Conservation (phyloP, 92 coral and sea anemone genomes). For the Umimayanthus chanpuru region DNA sequence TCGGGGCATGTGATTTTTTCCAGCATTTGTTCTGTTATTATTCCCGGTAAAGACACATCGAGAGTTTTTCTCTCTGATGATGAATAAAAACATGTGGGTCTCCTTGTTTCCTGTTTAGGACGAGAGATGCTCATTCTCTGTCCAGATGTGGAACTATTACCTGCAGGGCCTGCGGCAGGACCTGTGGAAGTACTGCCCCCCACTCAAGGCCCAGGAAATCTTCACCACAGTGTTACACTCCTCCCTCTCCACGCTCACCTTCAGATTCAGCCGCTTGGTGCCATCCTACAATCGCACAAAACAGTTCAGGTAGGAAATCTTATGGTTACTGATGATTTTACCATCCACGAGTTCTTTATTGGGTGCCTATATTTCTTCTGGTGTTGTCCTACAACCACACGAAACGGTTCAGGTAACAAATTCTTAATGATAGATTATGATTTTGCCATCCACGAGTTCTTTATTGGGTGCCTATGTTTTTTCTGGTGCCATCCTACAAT, state of each 20-base stretch:
- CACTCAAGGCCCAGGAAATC: constrained; percentile 82
- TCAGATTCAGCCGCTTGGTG: constrained; percentile 73
- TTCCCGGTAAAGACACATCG: no score
- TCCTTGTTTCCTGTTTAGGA: constrained; percentile 61
- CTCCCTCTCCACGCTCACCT: constrained; percentile 74
- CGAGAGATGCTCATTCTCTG: constrained; percentile 93
- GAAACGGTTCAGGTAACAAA: constrained; percentile 90
- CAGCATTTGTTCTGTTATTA: no score
- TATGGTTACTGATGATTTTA: no score
- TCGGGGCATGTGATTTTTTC: no score
- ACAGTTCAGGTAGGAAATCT: constrained; percentile 70
- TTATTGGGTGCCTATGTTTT: no score
- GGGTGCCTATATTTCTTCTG: neutral
- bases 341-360: no score
- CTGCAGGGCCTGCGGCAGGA: constrained; percentile 86
- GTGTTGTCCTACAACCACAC: constrained; percentile 74
- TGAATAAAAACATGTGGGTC: neutral
- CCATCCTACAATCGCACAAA: constrained; percentile 81
- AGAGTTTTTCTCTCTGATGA: no score
- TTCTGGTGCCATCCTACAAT: no score
- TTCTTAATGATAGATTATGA: no score
- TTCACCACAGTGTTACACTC: constrained; percentile 78
- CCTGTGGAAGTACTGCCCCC: constrained; percentile 83
- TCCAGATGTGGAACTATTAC: constrained; percentile 98
- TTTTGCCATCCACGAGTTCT: no score